Conservation (phyloP, 2,888 invertebrate species). For the Idaea straminata region DNA sequence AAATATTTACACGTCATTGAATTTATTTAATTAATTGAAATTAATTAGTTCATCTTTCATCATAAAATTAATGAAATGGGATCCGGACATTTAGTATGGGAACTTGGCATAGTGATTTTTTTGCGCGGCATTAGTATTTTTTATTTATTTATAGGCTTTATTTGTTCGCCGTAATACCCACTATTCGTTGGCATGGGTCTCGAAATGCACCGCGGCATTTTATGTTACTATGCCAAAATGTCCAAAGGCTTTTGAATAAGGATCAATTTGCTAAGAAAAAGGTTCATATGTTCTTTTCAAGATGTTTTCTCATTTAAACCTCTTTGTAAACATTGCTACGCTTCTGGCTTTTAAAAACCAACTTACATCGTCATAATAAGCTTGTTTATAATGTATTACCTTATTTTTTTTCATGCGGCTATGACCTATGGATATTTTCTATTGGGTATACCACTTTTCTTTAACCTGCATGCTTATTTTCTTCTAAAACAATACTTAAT, state of each 20-base stretch:
- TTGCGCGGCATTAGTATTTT: no score
- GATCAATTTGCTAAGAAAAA: neutral
- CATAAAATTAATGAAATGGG: no score
- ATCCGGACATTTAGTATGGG: no score
- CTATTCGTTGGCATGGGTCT: no score
- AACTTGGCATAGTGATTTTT: no score
- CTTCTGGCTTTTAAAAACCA: conserved; percentile 30
- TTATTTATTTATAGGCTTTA: no score
- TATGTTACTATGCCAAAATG: no score
- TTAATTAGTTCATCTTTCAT: neutral
- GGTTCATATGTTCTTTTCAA: neutral
- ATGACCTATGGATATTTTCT: conserved; percentile 72
- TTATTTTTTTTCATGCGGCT: conserved; percentile 73
- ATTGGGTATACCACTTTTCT: conserved; percentile 66
- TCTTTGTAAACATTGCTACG: conserved; percentile 34
- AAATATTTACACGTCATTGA: neutral
- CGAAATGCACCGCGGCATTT: no score
- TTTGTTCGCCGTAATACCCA: no score
- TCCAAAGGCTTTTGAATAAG: no score
- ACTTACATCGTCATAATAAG: conserved; percentile 18
- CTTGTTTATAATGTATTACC: conserved; percentile 71
- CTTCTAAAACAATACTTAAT: conserved; percentile 40
- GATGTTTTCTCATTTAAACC: neutral
- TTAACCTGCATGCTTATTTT: conserved; percentile 55
- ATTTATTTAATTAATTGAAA: neutral